Evolutionary conservation across 1,140 invertebrate species (phyloP).

Genomic region (Zaprionus davidi): DNA sequence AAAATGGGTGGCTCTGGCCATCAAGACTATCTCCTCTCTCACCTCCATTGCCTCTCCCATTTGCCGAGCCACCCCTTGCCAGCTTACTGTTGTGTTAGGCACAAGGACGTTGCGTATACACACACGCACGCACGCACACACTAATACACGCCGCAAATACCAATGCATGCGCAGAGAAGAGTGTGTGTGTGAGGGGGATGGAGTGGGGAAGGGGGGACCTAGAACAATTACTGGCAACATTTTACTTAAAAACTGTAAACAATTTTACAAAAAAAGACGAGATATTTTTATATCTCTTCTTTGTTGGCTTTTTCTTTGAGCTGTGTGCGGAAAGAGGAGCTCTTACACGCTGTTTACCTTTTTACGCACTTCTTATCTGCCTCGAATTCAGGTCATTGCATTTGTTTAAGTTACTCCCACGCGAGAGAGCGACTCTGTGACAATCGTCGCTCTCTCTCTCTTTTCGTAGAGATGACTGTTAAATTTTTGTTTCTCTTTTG

Average conservation of each 20-base stretch:
- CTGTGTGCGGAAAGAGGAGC: background rate
- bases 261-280: conserved; percentile 41
- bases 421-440: background rate
- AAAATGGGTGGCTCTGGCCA: conserved; percentile 61
- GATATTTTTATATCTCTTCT: conserved; percentile 28
- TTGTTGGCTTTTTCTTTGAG: conserved; percentile 6
- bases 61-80: conserved; percentile 8
- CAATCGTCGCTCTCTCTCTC: conserved; percentile 18
- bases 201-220: conserved; percentile 8
- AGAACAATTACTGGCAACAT: conserved; percentile 51
- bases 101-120: conserved; percentile 71
- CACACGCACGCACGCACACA: conserved; percentile 41
- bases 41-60: background rate
- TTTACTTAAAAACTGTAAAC: conserved; percentile 61
- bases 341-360: conserved; percentile 36
- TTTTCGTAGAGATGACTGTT: conserved; percentile 32
- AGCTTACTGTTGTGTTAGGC: conserved; percentile 63
- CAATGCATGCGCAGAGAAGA: conserved; percentile 33
- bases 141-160: conserved; percentile 39
- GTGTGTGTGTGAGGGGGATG: background rate
- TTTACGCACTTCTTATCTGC: conserved; percentile 47
- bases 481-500: conserved; percentile 34
- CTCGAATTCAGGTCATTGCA: conserved; percentile 77
- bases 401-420: conserved; percentile 52
- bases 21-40: conserved; percentile 5